Base-by-base conservation (phyloP, 2,797 vertebrate species). In the Crax fasciolata region DNA sequence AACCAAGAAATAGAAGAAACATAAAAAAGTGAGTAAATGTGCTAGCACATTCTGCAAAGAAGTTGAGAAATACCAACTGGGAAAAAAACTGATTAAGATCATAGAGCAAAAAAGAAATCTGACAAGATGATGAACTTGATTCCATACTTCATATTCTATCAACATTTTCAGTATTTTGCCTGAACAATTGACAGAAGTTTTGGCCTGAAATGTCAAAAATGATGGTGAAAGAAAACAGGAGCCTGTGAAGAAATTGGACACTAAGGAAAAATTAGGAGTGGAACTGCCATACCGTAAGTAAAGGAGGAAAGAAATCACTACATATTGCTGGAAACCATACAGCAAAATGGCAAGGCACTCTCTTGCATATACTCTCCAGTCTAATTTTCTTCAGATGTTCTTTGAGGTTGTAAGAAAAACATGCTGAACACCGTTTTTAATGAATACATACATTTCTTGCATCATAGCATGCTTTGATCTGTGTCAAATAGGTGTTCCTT, bases 61-160 rank as follows among this genome's bases (percentile, higher is more conserved):
- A 73, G 59, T 73, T 76, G 67, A 0, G 0, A 87, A 92, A 57
- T 65, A 59, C 43, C 43, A 63, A 7, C 18, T 54, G 66, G 20
- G 57, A 21, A 73, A 88, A 65, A 82, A 51, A 21, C 62, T 0
- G 0, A 57, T 84, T 58, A 65, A 88, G n/a, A 67, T 51, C 16
- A 38, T 1, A 52, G 43, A 76, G 80, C 27, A 54, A 75, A 59
- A 75, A 91, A 72, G 30, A 76, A 72, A 78, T 57, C 38, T 51
- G 84, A 25, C 28, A 30, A 87, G n/a, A 81, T 83, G 46, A 80
- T 65, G 38, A 44, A 23, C n/a, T 65, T 20, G 8, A 65, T 76
- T 58, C 52, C 0, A 0, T 59, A 24, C 19, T 84, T 79, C 17
- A 19, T 35, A n/a, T 35, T 61, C n/a, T 48, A 5, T 51, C 38